These are phyloP conservation scores for Hirudo medicinalis DNA, from an alignment of 1,140 invertebrate genomes.

Conservation along the genomic window DNA sequence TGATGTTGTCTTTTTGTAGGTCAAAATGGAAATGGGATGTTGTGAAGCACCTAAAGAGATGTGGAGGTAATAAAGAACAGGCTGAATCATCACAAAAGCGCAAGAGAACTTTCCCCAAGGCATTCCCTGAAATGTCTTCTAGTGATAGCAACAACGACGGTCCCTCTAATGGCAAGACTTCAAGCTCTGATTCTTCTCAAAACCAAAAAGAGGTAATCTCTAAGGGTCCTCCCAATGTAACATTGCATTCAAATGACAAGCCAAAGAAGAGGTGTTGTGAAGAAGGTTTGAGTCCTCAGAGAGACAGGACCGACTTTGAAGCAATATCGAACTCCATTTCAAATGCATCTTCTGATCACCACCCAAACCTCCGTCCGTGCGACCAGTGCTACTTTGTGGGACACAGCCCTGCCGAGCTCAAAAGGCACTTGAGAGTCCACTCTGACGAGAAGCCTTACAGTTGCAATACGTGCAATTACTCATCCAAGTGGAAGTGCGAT, in stretches of 20 bases:
- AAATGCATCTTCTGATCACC: constrained; percentile 22
- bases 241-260: constrained; percentile 2
- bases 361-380: constrained; percentile 28
- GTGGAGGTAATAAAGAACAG: constrained; percentile 28
- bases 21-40: constrained; percentile 45
- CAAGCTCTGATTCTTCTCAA: no score
- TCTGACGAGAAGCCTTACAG: constrained; percentile 39
- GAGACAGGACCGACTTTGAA: no score
- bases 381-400: constrained; percentile 37
- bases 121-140: background rate
- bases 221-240: constrained; percentile 32
- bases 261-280: no score
- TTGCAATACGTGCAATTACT: constrained; percentile 36
- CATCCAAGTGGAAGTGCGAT: constrained; percentile 40
- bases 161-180: no score
- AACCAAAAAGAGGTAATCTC: constrained; percentile 8
- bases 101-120: constrained; percentile 11
- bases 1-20: background rate
- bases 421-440: constrained; percentile 36
- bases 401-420: constrained; percentile 36
- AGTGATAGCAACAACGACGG: background rate
- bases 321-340: background rate
- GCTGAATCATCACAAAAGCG: background rate
- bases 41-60: constrained; percentile 39
- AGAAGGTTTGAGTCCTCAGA: no score